These are phyloP conservation scores for Acipenser ruthenus DNA, from an alignment of 2,797 vertebrate species.

Conservation along the genomic window DNA sequence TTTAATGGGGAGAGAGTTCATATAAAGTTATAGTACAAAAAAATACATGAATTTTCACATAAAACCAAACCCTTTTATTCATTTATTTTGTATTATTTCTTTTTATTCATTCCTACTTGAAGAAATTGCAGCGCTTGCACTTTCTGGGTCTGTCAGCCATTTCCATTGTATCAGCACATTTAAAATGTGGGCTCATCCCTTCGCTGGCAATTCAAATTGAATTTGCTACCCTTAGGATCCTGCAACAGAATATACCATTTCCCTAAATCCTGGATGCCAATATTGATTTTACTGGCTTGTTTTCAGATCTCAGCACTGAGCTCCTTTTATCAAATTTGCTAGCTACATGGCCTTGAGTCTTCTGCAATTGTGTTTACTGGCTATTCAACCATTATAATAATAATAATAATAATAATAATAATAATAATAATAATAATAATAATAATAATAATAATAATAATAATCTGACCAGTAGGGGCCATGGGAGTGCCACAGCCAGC, in stretches of 20 bases:
- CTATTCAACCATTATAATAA: no score
- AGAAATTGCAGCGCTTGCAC: conserved; percentile 21
- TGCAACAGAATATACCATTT: conserved; percentile 40
- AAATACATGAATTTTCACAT: not conserved
- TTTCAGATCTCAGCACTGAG: not conserved
- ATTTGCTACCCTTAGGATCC: conserved; percentile 28
- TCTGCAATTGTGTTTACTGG: no score
- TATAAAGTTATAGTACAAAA: no score
- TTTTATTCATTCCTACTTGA: conserved; percentile 23
- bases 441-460: no score
- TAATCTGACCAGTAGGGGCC: no score
- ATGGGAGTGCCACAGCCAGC: no score
- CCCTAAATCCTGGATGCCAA: conserved; percentile 37
- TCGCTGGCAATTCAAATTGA: conserved; percentile 4
- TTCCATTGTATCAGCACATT: conserved; percentile 27
- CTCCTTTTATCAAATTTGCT: not conserved
- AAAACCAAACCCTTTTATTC: no score
- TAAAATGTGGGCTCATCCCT: not conserved
- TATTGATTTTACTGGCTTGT: conserved; percentile 40
- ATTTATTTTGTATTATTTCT: conserved; percentile 4
- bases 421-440: no score
- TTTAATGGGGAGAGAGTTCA: no score
- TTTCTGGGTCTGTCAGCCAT: conserved; percentile 25
- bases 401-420: no score
- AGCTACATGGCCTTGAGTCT: not conserved